These are phyloP conservation scores for Geophilus truncorum DNA, from an alignment of 2,888 invertebrate genomes.

Conservation along the genomic window DNA sequence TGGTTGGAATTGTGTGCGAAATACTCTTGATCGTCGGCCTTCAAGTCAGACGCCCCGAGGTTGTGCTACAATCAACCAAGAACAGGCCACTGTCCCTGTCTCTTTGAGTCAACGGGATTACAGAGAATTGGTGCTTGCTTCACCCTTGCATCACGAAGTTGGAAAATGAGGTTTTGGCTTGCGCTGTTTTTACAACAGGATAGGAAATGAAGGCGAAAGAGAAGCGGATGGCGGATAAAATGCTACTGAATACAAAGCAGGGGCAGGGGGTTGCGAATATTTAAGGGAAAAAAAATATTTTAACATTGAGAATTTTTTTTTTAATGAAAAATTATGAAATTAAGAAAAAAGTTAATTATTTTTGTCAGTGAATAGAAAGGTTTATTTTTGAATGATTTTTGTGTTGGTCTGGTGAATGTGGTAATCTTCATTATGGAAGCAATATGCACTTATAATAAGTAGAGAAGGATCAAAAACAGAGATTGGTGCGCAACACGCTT, in stretches of 20 bases:
- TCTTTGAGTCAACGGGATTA: background rate
- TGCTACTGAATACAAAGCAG: background rate
- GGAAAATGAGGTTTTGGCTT: background rate
- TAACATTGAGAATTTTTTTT: too few relatives aligned
- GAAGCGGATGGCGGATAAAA: background rate
- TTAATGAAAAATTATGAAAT: background rate
- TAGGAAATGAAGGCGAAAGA: background rate
- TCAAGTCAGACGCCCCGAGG: background rate
- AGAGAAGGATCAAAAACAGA: conserved; percentile 2
- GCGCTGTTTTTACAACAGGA: background rate
- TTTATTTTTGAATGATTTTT: background rate
- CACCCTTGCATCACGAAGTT: background rate
- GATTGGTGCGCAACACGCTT: background rate
- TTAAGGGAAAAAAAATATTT: background rate
- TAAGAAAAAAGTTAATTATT: background rate
- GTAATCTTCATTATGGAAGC: conserved; percentile 19
- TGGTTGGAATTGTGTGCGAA: conserved; percentile 3
- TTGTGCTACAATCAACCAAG: conserved; percentile 9
- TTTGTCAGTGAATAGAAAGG: background rate
- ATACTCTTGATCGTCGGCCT: background rate
- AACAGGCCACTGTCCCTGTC: background rate
- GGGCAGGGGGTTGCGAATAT: background rate
- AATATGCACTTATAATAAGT: conserved; percentile 21
- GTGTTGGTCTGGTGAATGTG: background rate
- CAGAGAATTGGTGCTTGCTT: background rate